Conservation (phyloP, 1,140 invertebrate species). For the Drosophila ogumai region DNA sequence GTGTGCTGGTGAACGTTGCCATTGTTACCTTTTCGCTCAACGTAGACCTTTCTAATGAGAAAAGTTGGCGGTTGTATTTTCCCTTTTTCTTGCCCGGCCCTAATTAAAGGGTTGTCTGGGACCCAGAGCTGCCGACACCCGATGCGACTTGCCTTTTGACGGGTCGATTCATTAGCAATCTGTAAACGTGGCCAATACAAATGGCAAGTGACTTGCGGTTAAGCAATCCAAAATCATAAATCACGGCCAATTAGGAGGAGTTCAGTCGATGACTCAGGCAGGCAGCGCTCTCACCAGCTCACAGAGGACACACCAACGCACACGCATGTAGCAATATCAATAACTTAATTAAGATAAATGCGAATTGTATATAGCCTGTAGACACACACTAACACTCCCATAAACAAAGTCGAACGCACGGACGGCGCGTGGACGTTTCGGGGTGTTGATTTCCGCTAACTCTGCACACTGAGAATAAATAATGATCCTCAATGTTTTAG, state of each 20-base stretch:
- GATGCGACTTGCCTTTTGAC: conserved; percentile 29
- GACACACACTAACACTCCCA: conserved; percentile 32
- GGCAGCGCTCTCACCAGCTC: conserved; percentile 6
- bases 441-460: conserved; percentile 62
- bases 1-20: conserved; percentile 21
- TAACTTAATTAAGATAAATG: conserved; percentile 84
- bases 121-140: conserved; percentile 2
- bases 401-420: conserved; percentile 29
- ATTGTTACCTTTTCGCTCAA: conserved; percentile 38
- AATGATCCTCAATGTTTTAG: not conserved
- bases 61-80: conserved; percentile 50
- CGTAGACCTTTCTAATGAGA: conserved; percentile 52
- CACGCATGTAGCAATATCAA: conserved; percentile 68
- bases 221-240: conserved; percentile 75
- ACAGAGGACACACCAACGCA: conserved; percentile 36
- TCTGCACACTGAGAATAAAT: conserved; percentile 40
- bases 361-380: conserved; percentile 70
- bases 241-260: conserved; percentile 69
- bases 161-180: conserved; percentile 50
- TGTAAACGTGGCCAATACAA: conserved; percentile 56
- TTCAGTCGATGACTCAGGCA: conserved; percentile 18
- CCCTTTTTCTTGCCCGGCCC: conserved; percentile 11
- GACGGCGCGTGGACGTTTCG: conserved; percentile 37
- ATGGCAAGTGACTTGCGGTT: conserved; percentile 76
- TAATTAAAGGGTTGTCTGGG: conserved; percentile 68